These are phyloP conservation scores for Tipula unca DNA, from an alignment of 2,888 invertebrate species.

Conservation along the genomic window DNA sequence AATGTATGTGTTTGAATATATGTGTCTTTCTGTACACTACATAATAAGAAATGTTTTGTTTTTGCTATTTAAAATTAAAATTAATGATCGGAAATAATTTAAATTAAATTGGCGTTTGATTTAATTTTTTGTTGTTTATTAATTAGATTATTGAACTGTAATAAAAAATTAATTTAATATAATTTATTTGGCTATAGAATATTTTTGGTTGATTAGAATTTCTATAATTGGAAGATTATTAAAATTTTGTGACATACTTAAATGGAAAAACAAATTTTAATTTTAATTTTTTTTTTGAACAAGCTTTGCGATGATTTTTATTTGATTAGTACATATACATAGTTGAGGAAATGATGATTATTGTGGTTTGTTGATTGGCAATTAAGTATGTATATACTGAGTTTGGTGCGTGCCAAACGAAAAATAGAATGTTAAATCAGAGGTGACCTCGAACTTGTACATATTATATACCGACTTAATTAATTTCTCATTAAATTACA, in stretches of 20 bases:
- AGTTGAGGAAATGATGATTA: neutral
- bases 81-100: slow-evolving; percentile 14
- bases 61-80: neutral
- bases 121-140: neutral
- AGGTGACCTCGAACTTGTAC: too few relatives aligned
- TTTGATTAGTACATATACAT: neutral
- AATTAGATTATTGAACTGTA: neutral
- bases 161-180: neutral
- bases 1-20: neutral
- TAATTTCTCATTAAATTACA: too few relatives aligned
- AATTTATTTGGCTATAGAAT: neutral
- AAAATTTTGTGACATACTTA: neutral
- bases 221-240: neutral
- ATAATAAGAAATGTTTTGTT: neutral
- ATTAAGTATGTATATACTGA: neutral
- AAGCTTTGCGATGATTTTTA: neutral
- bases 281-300: neutral
- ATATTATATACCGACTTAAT: too few relatives aligned
- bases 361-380: neutral
- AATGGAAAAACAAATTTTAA: neutral
- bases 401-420: too few relatives aligned
- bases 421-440: too few relatives aligned
- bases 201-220: neutral
- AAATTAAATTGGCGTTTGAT: neutral
- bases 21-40: neutral